Percentiles rank a stretch among this genome's conserved stretches.
Evolutionary conservation across 2,888 invertebrate genomes (phyloP).

Genomic region (Atethmia centrago): DNA sequence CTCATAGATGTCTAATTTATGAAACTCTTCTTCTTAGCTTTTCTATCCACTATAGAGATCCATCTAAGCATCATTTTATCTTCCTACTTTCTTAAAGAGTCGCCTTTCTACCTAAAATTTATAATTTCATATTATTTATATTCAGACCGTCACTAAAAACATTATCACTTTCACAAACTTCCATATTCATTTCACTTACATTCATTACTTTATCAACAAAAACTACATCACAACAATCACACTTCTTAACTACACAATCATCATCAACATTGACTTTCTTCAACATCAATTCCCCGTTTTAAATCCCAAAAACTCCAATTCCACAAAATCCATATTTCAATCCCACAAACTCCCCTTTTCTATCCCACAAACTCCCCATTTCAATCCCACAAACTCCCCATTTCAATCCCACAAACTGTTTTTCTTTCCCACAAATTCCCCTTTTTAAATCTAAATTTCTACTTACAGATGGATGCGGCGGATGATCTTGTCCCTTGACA

Average conservation of each 20-base stretch:
- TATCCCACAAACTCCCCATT: not conserved
- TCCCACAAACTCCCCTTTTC: not conserved
- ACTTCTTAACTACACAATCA: not conserved
- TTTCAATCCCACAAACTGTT: not conserved
- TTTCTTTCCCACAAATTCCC: not conserved
- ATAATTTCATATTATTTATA: not conserved
- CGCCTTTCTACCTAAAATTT: not conserved
- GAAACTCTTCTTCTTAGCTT: not conserved
- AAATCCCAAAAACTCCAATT: not conserved
- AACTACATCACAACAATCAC: conserved; percentile 1
- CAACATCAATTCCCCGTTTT: not conserved
- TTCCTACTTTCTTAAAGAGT: not conserved
- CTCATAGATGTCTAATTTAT: not conserved
- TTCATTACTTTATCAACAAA: not conserved
- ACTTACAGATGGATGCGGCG: conserved; percentile 94
- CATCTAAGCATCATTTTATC: not conserved
- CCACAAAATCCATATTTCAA: not conserved
- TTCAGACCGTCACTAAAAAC: not conserved
- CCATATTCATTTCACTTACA: not conserved
- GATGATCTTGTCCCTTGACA: conserved; percentile 92
- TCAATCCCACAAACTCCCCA: not conserved
- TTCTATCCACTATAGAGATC: not conserved
- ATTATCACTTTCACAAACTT: not conserved
- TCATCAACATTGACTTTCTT: not conserved
- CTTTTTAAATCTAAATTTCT: conserved; percentile 27